Conservation (phyloP, 2,888 invertebrate species). For the Axea sp. region DNA sequence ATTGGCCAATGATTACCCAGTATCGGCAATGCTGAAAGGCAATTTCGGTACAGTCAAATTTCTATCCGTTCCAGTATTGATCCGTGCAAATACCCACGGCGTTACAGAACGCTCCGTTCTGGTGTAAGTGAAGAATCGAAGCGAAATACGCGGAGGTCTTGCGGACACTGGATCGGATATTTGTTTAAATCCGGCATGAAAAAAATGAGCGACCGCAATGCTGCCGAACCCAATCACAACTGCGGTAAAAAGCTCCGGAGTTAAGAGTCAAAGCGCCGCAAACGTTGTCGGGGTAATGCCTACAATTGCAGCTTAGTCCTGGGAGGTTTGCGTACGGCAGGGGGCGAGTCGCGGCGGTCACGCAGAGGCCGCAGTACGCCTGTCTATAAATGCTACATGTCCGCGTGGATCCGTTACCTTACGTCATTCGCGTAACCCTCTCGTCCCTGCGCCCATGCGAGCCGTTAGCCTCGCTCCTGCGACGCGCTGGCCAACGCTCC, state of each 20-base stretch:
- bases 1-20: no score
- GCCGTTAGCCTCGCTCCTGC: slow-evolving; percentile 62
- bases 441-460: slow-evolving; percentile 55
- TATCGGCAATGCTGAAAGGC: no score
- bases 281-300: not conserved
- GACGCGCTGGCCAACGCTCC: slow-evolving; percentile 37
- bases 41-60: slow-evolving; percentile 12
- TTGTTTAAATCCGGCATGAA: no score
- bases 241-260: slow-evolving; percentile 6
- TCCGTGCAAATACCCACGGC: no score
- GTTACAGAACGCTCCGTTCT: no score
- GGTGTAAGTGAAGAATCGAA: no score
- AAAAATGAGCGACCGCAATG: no score
- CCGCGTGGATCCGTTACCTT: slow-evolving; percentile 70
- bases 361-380: slow-evolving; percentile 17
- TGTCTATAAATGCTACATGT: slow-evolving; percentile 56
- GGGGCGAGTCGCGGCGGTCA: slow-evolving; percentile 35
- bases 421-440: slow-evolving; percentile 71
- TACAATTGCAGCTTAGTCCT: slow-evolving; percentile 11
- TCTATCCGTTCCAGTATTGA: no score
- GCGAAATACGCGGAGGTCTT: no score
- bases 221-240: not conserved
- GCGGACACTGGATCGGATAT: no score
- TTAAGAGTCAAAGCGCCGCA: slow-evolving; percentile 4
- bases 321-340: slow-evolving; percentile 6